Percentiles rank a stretch among this genome's conserved stretches.
phyloP scores from a whole-genome alignment of 2,888 invertebrate genomes.

The Theretra japonica region DNA sequence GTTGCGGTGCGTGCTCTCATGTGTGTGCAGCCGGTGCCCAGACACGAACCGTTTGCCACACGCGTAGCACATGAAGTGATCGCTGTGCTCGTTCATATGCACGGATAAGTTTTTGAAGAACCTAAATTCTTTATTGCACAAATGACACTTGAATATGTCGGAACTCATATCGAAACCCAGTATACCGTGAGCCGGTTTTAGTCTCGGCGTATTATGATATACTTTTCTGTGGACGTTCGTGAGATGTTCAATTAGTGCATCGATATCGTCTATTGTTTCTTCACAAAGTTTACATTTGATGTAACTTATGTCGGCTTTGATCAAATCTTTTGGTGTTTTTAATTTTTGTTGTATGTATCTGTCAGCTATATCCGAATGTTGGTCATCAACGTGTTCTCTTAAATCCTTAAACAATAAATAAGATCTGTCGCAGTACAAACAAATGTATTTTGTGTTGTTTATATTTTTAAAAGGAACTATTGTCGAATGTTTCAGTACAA shows the following conservation, averaged over 20 bases:
- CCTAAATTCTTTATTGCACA: slow-evolving; percentile 44
- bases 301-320: slow-evolving; percentile 47
- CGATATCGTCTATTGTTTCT: slow-evolving; percentile 24
- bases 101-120: slow-evolving; percentile 48
- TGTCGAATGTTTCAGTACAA: slow-evolving; percentile 35
- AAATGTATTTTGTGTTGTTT: slow-evolving; percentile 39
- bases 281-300: slow-evolving; percentile 44
- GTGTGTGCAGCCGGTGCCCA: slow-evolving; percentile 43
- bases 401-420: slow-evolving; percentile 39
- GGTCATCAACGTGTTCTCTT: slow-evolving; percentile 32
- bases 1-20: slow-evolving; percentile 43
- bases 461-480: slow-evolving; percentile 40
- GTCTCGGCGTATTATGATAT: not conserved
- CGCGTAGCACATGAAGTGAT: slow-evolving; percentile 55
- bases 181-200: slow-evolving; percentile 44
- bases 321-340: slow-evolving; percentile 43
- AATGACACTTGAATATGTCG: slow-evolving; percentile 42
- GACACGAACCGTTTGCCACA: slow-evolving; percentile 58
- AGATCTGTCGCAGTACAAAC: slow-evolving; percentile 43
- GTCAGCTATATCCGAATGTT: slow-evolving; percentile 34
- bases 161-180: slow-evolving; percentile 45
- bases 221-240: not conserved
- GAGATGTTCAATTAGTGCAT: not conserved
- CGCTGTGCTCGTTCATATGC: slow-evolving; percentile 65
- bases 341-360: slow-evolving; percentile 32